Conservation (phyloP, 2,888 invertebrate species). For the Merodon equestris region DNA sequence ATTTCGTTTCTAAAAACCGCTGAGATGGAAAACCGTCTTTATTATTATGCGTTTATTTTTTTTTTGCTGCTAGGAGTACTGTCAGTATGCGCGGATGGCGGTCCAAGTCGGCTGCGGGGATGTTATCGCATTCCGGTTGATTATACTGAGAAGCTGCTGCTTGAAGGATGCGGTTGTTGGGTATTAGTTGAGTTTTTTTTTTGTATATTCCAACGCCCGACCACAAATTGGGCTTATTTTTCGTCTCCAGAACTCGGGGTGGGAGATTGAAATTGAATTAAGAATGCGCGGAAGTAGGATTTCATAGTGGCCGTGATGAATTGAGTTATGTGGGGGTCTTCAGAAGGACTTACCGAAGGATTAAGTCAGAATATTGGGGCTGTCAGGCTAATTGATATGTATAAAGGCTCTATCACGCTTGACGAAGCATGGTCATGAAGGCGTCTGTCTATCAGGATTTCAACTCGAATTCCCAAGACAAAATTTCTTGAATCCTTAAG, state of each 20-base stretch:
- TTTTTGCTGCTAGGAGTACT: constrained; percentile 1
- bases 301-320: constrained; percentile 32
- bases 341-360: constrained; percentile 23
- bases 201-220: neutral
- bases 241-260: neutral
- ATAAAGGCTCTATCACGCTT: constrained; percentile 9
- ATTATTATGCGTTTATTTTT: constrained; percentile 43
- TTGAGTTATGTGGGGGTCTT: constrained; percentile 23
- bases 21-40: constrained; percentile 64
- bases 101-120: constrained; percentile 26
- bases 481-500: too few species aligned
- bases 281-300: constrained; percentile 1
- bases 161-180: constrained; percentile 55
- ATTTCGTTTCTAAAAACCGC: constrained; percentile 45
- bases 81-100: constrained; percentile 4
- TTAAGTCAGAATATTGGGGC: constrained; percentile 27
- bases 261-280: constrained; percentile 51
- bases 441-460: neutral
- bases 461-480: neutral
- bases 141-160: constrained; percentile 53
- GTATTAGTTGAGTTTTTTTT: constrained; percentile 57
- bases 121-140: constrained; percentile 59
- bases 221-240: constrained; percentile 47
- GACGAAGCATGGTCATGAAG: constrained; percentile 3
- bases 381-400: constrained; percentile 39